Percentiles rank a stretch among this genome's conserved stretches.
Conservation (phyloP, 2,888 invertebrate genomes). For the Xylota segnis region DNA sequence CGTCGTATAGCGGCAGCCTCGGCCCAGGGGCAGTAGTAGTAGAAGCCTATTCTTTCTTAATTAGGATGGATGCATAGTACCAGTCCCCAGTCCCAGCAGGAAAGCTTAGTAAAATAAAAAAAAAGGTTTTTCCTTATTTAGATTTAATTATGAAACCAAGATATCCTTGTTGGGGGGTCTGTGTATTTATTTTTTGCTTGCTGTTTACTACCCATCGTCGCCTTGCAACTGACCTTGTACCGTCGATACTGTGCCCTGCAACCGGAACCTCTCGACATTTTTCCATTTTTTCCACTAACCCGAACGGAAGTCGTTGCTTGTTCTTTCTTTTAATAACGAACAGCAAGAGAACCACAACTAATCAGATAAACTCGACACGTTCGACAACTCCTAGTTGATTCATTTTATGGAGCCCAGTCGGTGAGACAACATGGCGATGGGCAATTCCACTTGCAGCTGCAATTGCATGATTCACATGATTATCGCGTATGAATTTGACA, state of each 20-base stretch:
- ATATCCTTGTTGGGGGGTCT: slow-evolving; percentile 56
- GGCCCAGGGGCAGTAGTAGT: slow-evolving; percentile 19
- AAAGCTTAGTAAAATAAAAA: slow-evolving; percentile 18
- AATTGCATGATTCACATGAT: slow-evolving; percentile 69
- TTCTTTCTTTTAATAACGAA: slow-evolving; percentile 20
- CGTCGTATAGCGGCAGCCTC: slow-evolving; percentile 23
- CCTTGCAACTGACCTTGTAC: slow-evolving; percentile 16
- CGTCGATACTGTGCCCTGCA: not conserved
- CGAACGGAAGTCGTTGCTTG: slow-evolving; percentile 14
- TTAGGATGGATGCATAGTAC: slow-evolving; percentile 68
- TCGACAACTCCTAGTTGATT: slow-evolving; percentile 42
- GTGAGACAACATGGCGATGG: slow-evolving; percentile 18
- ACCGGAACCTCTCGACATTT: slow-evolving; percentile 21
- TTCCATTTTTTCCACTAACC: not conserved
- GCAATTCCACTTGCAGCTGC: slow-evolving; percentile 53
- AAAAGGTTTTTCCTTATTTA: slow-evolving; percentile 45
- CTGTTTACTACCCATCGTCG: slow-evolving; percentile 8
- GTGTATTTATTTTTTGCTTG: slow-evolving; percentile 5
- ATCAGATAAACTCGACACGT: slow-evolving; percentile 72
- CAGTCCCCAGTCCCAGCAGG: slow-evolving; percentile 36
- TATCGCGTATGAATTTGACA: slow-evolving; percentile 74
- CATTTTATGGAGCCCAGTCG: slow-evolving; percentile 4
- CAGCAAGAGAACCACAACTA: slow-evolving; percentile 24
- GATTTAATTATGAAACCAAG: slow-evolving; percentile 68
- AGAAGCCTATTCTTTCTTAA: slow-evolving; percentile 54